These are phyloP conservation scores for Therioaphis trifolii DNA, from an alignment of 2,888 invertebrate genomes.

Conservation along the genomic window DNA sequence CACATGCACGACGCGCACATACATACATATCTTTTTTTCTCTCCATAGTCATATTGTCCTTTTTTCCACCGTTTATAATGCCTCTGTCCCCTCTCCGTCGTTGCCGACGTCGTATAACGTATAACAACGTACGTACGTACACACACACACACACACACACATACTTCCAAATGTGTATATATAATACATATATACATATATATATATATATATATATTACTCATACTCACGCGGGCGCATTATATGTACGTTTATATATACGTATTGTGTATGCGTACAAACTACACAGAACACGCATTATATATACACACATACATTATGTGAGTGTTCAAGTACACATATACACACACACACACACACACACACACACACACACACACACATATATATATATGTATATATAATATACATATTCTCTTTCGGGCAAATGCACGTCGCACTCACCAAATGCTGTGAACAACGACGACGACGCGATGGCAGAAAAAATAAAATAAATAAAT, in stretches of 20 bases:
- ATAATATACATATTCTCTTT: slow-evolving; percentile 11
- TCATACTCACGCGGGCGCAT: neutral
- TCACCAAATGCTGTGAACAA: neutral
- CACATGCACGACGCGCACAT: slow-evolving; percentile 20
- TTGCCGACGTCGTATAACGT: slow-evolving; percentile 26
- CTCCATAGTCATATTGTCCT: slow-evolving; percentile 56
- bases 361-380: neutral
- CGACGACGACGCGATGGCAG: neutral
- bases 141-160: neutral
- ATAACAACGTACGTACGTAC: slow-evolving; percentile 13
- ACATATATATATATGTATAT: neutral
- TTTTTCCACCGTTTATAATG: slow-evolving; percentile 59
- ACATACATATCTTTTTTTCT: slow-evolving; percentile 12
- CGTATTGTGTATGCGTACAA: neutral
- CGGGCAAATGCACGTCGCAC: slow-evolving; percentile 28
- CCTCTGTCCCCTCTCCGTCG: neutral
- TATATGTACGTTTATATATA: neutral
- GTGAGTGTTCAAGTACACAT: neutral
- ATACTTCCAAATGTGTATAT: no score
- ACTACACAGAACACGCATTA: no score
- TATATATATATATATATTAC: no score
- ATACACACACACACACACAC: neutral
- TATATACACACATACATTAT: neutral
- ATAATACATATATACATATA: slow-evolving; percentile 3
- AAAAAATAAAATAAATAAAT: neutral